These are phyloP conservation scores for Crypturellus tataupa DNA, from an alignment of 2,797 vertebrate species.

Conservation along the genomic window DNA sequence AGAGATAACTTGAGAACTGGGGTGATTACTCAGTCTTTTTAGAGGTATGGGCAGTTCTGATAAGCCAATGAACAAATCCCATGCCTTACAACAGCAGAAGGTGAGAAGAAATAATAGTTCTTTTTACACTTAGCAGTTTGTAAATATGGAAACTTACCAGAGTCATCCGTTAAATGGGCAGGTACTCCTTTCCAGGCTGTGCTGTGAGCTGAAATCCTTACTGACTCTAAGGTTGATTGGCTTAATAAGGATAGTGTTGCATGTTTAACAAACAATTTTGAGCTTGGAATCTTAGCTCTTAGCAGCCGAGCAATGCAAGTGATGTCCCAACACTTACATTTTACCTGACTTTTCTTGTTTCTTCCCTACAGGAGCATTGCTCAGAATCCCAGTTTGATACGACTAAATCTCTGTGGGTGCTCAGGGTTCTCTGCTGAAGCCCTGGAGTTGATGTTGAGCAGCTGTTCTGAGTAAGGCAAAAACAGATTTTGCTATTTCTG, in stretches of 20 bases:
- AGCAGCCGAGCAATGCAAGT: background rate
- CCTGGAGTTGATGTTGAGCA: slow-evolving; percentile 83
- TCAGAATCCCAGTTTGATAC: slow-evolving; percentile 82
- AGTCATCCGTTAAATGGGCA: background rate
- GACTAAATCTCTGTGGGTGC: slow-evolving; percentile 91
- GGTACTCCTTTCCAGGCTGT: background rate
- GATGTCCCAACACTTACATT: background rate
- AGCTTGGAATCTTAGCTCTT: background rate
- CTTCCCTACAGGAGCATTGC: slow-evolving; percentile 82
- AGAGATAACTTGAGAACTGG: background rate
- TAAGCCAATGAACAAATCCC: no score
- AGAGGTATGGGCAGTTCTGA: background rate
- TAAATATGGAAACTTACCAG: background rate
- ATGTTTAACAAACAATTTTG: background rate
- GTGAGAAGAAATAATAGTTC: background rate
- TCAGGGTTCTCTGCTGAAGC: slow-evolving; percentile 86
- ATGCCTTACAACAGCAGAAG: background rate
- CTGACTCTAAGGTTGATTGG: background rate
- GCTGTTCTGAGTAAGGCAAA: slow-evolving; percentile 84
- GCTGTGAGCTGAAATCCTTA: background rate
- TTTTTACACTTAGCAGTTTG: background rate
- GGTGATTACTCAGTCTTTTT: background rate
- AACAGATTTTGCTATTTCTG: background rate
- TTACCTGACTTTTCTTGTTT: background rate
- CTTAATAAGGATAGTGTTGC: background rate